Conservation (phyloP, 2,888 invertebrate species). For the Eristalis tenax region DNA sequence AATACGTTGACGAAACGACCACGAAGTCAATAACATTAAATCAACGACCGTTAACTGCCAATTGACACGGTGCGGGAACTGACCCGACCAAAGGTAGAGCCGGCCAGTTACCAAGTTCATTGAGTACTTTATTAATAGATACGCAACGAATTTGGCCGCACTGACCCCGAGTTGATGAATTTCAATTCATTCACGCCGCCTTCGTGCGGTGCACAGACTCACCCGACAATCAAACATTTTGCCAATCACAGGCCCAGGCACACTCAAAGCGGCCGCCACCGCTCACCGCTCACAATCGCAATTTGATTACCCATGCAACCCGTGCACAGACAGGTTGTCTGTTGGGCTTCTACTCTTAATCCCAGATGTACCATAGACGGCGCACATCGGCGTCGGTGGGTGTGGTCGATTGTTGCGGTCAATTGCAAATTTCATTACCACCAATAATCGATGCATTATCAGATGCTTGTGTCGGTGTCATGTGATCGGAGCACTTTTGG, state of each 20-base stretch:
- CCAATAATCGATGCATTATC: slow-evolving; percentile 42
- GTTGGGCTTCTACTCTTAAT: slow-evolving; percentile 32
- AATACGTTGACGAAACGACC: slow-evolving; percentile 44
- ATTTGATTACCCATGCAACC: slow-evolving; percentile 50
- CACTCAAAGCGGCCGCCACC: neutral
- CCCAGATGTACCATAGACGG: neutral
- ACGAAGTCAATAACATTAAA: slow-evolving; percentile 63
- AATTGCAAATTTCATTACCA: slow-evolving; percentile 62
- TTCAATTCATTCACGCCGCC: slow-evolving; percentile 41
- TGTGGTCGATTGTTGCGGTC: slow-evolving; percentile 61
- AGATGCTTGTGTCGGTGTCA: slow-evolving; percentile 2
- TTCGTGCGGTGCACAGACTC: neutral
- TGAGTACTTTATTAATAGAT: slow-evolving; percentile 37
- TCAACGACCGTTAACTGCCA: slow-evolving; percentile 61
- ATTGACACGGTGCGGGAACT: slow-evolving; percentile 62
- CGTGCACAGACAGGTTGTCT: slow-evolving; percentile 18
- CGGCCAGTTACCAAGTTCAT: slow-evolving; percentile 19
- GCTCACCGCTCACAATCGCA: slow-evolving; percentile 29
- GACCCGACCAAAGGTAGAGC: neutral
- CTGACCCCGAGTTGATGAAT: slow-evolving; percentile 17
- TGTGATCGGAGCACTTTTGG: slow-evolving; percentile 38
- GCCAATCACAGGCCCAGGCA: slow-evolving; percentile 27
- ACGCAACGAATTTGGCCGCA: slow-evolving; percentile 7
- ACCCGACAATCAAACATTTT: slow-evolving; percentile 5
- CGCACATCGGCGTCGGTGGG: slow-evolving; percentile 14